These are phyloP conservation scores for Sceloporus undulatus DNA, from an alignment of 2,113 vertebrate genomes.

Conservation along the genomic window DNA sequence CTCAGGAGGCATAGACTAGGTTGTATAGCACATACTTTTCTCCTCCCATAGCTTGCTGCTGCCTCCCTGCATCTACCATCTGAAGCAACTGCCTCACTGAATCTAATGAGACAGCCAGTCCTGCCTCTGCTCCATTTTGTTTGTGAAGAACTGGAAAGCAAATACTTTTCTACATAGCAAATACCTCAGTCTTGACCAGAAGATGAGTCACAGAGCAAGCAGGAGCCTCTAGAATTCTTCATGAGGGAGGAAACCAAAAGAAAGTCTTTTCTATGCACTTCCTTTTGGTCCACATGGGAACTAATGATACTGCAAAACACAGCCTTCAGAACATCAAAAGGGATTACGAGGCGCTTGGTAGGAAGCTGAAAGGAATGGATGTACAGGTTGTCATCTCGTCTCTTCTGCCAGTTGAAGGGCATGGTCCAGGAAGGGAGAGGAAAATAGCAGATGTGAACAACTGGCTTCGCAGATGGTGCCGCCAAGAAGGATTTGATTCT, in stretches of 20 bases:
- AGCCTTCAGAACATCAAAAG: no score
- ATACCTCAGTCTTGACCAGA: neutral
- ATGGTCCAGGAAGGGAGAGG: no score
- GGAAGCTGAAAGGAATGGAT: no score
- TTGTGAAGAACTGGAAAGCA: neutral
- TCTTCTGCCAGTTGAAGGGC: no score
- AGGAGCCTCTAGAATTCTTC: neutral
- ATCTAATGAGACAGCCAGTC: neutral
- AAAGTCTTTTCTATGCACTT: neutral
- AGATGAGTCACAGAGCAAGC: neutral
- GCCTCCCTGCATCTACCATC: neutral
- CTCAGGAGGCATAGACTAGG: neutral
- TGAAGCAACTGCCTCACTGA: neutral
- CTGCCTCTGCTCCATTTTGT: neutral
- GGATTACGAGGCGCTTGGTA: no score
- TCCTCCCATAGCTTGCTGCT: neutral
- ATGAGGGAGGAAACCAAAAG: slow-evolving; percentile 48
- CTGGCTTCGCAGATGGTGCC: no score
- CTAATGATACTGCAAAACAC: no score
- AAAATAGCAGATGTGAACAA: no score
- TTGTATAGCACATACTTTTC: neutral
- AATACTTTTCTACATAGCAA: neutral
- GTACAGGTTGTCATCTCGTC: no score
- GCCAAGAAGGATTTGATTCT: no score
- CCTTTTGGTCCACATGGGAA: no score